Evolutionary conservation across 2,113 vertebrate genomes (phyloP).

Genomic region (Tricholaema leucomelas): DNA sequence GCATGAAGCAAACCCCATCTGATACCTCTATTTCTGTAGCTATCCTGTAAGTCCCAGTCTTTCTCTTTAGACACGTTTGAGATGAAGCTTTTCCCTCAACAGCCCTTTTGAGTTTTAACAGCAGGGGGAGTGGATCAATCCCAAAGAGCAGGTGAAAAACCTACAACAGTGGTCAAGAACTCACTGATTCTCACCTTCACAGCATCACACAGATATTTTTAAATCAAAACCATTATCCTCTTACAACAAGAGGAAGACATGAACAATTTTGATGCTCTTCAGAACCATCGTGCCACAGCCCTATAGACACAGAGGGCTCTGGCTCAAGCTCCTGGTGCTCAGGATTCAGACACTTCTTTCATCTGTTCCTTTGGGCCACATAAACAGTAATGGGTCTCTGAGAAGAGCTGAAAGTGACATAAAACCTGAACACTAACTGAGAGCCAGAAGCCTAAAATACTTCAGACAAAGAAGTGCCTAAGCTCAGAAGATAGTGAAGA

Average conservation of each 20-base stretch:
- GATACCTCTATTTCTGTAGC: background rate
- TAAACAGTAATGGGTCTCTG: too few species aligned
- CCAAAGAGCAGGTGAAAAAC: background rate
- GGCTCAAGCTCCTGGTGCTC: too few species aligned
- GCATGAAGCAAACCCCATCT: background rate
- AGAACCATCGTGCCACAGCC: too few species aligned
- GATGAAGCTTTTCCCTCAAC: background rate
- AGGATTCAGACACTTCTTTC: too few species aligned
- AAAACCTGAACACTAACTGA: too few species aligned
- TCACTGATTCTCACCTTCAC: accelerated
- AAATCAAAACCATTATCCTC: background rate
- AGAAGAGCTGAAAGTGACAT: too few species aligned
- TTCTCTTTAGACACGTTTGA: background rate
- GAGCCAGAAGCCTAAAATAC: too few species aligned
- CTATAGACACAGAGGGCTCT: too few species aligned
- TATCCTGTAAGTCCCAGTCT: background rate
- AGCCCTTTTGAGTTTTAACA: background rate
- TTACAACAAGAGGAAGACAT: background rate
- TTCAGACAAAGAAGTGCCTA: too few species aligned
- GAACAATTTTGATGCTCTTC: background rate
- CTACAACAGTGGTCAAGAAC: background rate
- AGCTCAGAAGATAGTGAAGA: too few species aligned
- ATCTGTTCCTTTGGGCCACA: too few species aligned
- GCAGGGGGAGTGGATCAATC: background rate
- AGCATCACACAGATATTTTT: too few species aligned